Conservation (phyloP, 2,797 vertebrate species). For the Acanthurus leucopareius region DNA sequence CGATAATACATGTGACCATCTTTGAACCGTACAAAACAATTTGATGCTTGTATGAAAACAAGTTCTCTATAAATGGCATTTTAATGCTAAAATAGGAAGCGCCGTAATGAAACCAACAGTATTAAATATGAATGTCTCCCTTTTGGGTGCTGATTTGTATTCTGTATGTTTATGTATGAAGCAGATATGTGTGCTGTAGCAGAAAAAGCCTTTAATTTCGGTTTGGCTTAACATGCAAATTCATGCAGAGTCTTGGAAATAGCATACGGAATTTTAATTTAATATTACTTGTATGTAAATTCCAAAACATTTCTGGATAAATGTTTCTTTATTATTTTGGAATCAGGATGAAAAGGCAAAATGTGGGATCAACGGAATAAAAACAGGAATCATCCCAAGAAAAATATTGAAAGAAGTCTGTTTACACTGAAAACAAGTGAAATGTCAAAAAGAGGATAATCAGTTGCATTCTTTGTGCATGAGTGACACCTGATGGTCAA, state of each 20-base stretch:
- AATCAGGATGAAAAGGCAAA: neutral
- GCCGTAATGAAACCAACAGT: constrained; percentile 3
- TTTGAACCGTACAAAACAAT: neutral
- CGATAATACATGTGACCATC: neutral
- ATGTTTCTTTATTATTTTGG: neutral
- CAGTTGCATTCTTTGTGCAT: constrained; percentile 66
- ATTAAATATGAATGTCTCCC: constrained; percentile 10
- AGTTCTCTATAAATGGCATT: neutral
- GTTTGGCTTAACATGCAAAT: constrained; percentile 22
- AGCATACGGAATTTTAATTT: constrained; percentile 5
- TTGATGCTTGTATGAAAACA: neutral
- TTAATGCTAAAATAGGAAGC: neutral
- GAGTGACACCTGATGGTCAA: constrained; percentile 83
- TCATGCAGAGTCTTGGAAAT: constrained; percentile 1
- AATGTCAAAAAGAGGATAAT: constrained; percentile 4
- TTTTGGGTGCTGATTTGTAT: constrained; percentile 26
- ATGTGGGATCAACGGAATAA: neutral
- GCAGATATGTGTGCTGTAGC: constrained; percentile 2
- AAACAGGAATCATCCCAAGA: neutral
- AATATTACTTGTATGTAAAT: neutral
- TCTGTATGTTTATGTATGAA: constrained; percentile 5
- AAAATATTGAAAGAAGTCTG: neutral
- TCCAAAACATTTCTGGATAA: neutral
- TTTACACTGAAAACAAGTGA: neutral
- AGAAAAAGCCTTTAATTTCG: neutral